Evolutionary conservation across 1,140 invertebrate species (phyloP), one percentile per base, ranked within the genome.

Genomic region (Bombus turneri): DNA sequence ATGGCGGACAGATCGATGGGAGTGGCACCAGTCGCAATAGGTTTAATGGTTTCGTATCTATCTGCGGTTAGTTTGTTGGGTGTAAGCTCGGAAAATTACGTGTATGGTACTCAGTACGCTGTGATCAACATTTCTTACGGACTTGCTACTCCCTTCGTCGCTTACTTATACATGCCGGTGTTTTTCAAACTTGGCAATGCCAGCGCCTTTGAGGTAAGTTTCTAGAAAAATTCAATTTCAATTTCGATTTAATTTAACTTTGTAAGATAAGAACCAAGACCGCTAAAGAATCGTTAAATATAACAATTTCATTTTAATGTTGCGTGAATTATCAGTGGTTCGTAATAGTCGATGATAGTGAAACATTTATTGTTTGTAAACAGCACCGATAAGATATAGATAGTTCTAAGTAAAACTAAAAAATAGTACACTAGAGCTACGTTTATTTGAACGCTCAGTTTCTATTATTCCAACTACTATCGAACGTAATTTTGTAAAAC

Each of bases 31-130:
- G 98, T 99, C 1, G 97, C 98, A 9, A 97, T 98, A 85, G 98
- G 97, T 28, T 94, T 99, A 22, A 98, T 98, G 97, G 98, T 98
- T n/a, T 98, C 98, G 85, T 99, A 99, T 93, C 98, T 99, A 97
- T 99, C 98, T 4, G 98, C 98, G 31, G 97, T 99, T 34, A 98
- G 98, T 25, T 95, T 99, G 43, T 95, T 99, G 13, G 98, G 98
- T n/a, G 97, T 98, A 1, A 97, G 97, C 5, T 96, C 97, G 47
- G 98, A 99, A 95, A 98, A 97, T 94, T 98, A 98, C 93, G 96
- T 96, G 84, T 97, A 96, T 93, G 98, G 98, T 59, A 97, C 97
- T 78, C 97, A 98, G 92, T 98, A 98, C 94, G 95, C 97, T 1
- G 94, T 98, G 28, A 98, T 98, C 57, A 98, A 98, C 92, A 78